Evolutionary conservation across 2,888 invertebrate species (phyloP).

Genomic region (Hypomecis punctinalis): DNA sequence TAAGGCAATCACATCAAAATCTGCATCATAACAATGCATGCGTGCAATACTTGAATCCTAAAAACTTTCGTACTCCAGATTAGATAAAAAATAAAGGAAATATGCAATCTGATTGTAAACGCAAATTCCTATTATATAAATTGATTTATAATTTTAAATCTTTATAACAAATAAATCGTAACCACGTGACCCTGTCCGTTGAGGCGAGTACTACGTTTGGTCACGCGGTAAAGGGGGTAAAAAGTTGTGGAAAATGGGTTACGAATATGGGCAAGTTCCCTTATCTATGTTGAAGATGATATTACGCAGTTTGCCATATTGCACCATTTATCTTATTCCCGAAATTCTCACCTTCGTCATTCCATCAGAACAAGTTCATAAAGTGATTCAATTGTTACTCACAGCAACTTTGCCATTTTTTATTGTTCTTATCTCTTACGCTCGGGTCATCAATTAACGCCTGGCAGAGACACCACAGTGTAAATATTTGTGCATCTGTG

Average conservation of each 20-base stretch:
- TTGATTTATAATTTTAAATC: no score
- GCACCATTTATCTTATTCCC: not conserved
- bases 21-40: no score
- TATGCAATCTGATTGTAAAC: no score
- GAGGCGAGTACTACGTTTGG: no score
- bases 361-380: constrained; percentile 5
- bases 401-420: constrained; percentile 1
- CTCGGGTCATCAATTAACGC: constrained; percentile 51
- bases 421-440: constrained; percentile 43
- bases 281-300: not conserved
- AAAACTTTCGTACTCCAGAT: no score
- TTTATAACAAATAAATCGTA: no score
- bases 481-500: constrained; percentile 45
- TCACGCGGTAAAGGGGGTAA: no score
- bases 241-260: no score
- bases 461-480: constrained; percentile 18
- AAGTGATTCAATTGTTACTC: constrained; percentile 20
- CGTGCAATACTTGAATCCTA: not conserved
- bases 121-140: no score
- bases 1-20: not conserved
- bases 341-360: not conserved
- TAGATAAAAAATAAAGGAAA: no score
- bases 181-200: no score
- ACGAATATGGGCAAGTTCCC: no score
- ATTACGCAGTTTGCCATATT: not conserved